Conservation (phyloP, 1,140 invertebrate species). For the Atopsyche davidsoni region DNA sequence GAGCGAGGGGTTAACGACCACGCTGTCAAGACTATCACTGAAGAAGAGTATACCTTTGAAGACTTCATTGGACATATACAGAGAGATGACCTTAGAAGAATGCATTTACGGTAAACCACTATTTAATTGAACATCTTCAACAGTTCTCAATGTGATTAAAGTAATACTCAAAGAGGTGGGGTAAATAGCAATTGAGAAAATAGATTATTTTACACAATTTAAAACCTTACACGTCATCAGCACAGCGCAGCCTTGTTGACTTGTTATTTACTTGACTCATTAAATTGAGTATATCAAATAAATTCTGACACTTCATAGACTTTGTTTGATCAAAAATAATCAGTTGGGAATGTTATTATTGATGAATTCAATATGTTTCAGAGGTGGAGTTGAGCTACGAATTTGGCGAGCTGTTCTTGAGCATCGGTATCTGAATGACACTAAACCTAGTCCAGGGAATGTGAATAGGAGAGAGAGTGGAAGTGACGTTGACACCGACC, state of each 20-base stretch:
- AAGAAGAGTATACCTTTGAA: slow-evolving; percentile 35
- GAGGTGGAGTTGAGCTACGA: slow-evolving; percentile 46
- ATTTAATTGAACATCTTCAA: slow-evolving; percentile 6
- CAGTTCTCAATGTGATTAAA: too few species aligned
- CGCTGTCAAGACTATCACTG: slow-evolving; percentile 29
- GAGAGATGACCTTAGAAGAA: slow-evolving; percentile 39
- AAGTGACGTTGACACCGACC: slow-evolving; percentile 43
- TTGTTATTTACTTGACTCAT: too few species aligned
- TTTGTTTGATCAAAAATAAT: too few species aligned
- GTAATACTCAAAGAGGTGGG: too few species aligned
- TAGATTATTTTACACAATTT: too few species aligned
- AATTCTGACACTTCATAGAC: too few species aligned
- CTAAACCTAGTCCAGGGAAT: slow-evolving; percentile 13
- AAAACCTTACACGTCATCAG: too few species aligned
- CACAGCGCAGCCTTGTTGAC: too few species aligned
- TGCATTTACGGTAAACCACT: slow-evolving; percentile 33
- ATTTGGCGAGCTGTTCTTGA: slow-evolving; percentile 51
- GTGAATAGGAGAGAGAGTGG: slow-evolving; percentile 34
- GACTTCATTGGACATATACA: slow-evolving; percentile 40
- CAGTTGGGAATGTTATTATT: too few species aligned
- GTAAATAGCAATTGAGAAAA: too few species aligned
- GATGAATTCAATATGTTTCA: too few species aligned
- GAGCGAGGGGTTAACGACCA: slow-evolving; percentile 31
- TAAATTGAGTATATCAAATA: too few species aligned
- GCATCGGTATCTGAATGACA: slow-evolving; percentile 38